Evolutionary conservation across 2,888 invertebrate species (phyloP), one percentile per base, ranked within the genome.

Genomic region (Resseliella maxima): DNA sequence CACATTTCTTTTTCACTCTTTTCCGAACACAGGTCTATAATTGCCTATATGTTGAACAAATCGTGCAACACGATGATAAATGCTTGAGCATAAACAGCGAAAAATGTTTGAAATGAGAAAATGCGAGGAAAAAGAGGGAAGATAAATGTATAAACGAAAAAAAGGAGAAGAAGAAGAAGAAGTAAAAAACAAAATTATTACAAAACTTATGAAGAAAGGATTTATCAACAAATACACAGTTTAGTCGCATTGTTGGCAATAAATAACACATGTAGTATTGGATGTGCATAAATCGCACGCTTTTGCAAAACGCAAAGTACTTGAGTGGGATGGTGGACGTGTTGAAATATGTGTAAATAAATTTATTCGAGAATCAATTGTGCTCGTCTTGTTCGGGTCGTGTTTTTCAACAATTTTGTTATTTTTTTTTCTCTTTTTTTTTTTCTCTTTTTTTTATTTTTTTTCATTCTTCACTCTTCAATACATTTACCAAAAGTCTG

Each of bases 11-110:
- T 18, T 50, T 18, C 12, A 50, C n/a, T 50, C 18, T 50, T 50
- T 8, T 2, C 2, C 46, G 18, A 59, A 59, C 59, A 59, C 27
- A 59, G 6, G n/a, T 24, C 59, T 1, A 59, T 59, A 59, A 59
- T 59, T 59, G 59, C 59, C 59, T 59, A 59, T 24, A 59, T 59
- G 59, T 59, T 59, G 24, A 59, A 59, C 59, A 59, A 59, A 59
- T 59, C 59, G 59, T 27, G 59, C 59, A 59, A 59, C 59, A 59
- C 12, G 12, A 24, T 59, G 59, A 59, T 59, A 59, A 59, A 59
- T 59, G 59, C 27, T 59, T 59, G 15, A 21, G 12, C n/a, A 59
- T 24, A 59, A 24, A 21, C 18, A 12, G n/a, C 50, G 50, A 50
- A 50, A 41, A 41, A 41, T 41, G 41, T 41, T 41, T 12, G 41